Base-by-base conservation (phyloP, 2,797 vertebrate species). In the Pseudochromis fuscus region DNA sequence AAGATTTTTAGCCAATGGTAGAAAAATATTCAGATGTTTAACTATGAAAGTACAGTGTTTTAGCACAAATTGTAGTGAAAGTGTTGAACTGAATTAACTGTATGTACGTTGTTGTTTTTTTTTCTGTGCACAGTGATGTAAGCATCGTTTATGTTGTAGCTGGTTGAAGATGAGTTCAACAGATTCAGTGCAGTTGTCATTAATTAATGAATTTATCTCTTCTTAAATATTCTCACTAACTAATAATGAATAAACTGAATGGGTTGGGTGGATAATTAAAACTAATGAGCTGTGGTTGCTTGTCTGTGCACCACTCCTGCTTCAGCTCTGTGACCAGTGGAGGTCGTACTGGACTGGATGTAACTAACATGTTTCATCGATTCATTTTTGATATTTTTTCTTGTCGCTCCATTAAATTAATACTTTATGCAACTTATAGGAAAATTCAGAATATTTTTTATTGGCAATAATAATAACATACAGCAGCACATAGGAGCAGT, bases 111-210 rank as follows among this genome's bases (percentile, higher is more conserved):
- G n/a, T n/a, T n/a, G n/a, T n/a, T n/a, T n/a, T n/a, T n/a, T n/a
- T n/a, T n/a, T n/a, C n/a, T n/a, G n/a, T n/a, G n/a, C n/a, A n/a
- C n/a, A n/a, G n/a, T 40, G 4, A n/a, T 40, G 18, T 15, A 40
- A n/a, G 7, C 38, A 40, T 40, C 5, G 18, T 40, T 40, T 40
- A 40, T 40, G 38, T 40, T 7, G 5, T 8, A 40, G 16, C 3
- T 40, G 16, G 18, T 40, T 6, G 1, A 40, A 7, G 16, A n/a
- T n/a, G n/a, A n/a, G n/a, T n/a, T n/a, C n/a, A n/a, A 31, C 57
- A 64, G 30, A 73, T 69, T 73, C 48, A 50, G 24, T 71, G 35
- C 65, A 42, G 30, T 63, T 78, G 72, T 55, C 57, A 66, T 48
- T 77, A 83, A 50, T 72, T 48, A 31, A 42, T 76, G 23, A 31